Percentiles rank a stretch among this genome's conserved stretches.
These are phyloP conservation scores for Pseudoips prasinana DNA, from an alignment of 2,888 invertebrate species.

Conservation along the genomic window DNA sequence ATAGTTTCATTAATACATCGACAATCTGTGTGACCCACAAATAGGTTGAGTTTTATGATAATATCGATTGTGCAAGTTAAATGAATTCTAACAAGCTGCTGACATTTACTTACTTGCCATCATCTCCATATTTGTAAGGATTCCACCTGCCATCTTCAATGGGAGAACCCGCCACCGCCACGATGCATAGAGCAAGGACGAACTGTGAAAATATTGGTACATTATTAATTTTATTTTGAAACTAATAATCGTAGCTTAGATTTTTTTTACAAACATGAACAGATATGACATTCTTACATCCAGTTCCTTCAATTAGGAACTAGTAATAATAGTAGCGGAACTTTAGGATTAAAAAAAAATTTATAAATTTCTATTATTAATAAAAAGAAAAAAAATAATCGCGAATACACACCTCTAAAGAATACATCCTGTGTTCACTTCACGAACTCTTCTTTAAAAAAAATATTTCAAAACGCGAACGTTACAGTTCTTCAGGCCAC, in stretches of 20 bases:
- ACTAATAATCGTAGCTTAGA: too few species aligned
- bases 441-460: conserved; percentile 29
- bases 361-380: conserved; percentile 3
- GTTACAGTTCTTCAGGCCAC: conserved; percentile 56
- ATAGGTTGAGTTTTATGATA: too few species aligned
- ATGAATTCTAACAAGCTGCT: conserved; percentile 34
- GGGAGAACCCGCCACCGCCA: conserved; percentile 52
- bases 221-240: conserved; percentile 3
- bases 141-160: conserved; percentile 65
- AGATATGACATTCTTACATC: too few species aligned
- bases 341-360: neutral
- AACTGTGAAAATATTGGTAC: conserved; percentile 59
- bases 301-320: too few species aligned
- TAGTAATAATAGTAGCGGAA: too few species aligned
- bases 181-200: conserved; percentile 56
- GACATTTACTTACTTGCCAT: conserved; percentile 73
- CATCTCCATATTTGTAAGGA: conserved; percentile 62
- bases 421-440: conserved; percentile 63
- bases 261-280: too few species aligned
- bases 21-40: too few species aligned
- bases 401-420: conserved; percentile 49
- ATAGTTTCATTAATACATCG: too few species aligned
- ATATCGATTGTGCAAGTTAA: neutral
- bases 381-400: conserved; percentile 7
- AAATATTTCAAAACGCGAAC: conserved; percentile 30